Evolutionary conservation across 1,140 invertebrate genomes (phyloP), one percentile per base, ranked within the genome.

Genomic region (Hycleus cichorii): DNA sequence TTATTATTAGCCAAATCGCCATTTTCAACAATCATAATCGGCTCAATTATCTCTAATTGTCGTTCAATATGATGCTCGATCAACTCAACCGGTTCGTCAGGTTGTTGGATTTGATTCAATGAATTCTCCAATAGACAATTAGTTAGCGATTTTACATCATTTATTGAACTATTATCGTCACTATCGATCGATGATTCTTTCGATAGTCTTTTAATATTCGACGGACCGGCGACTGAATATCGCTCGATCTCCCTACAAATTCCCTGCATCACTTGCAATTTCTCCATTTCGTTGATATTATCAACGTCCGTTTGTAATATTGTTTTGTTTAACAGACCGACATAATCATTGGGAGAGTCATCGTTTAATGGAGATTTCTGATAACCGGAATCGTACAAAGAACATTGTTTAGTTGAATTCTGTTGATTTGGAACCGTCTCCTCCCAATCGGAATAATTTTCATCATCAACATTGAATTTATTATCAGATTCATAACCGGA

Each of bases 1-100:
- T 80, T 81, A 62, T 81, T 80, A 64, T 81, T 80, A 3, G 74
- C 78, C 7, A 80, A 67, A 67, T 81, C 78, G 4, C 78, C 77
- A 63, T 80, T 81, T 69, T 80, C 77, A 4, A 79, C 76, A 9
- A 65, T 27, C 42, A 43, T 7, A 47, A 50, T 4, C 11, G 54
- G 42, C 46, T 56, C 46, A 11, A 38, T 2, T 9, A 18, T 10
- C 40, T 49, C 49, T 6, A 26, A 39, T 38, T 47, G 40, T 50
- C 9, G 9, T 51, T 46, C 9, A 32, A 18, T 10, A 7, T 4
- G 46, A 4, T 11, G 9, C 45, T 39, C 25, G 18, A 18, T 32
- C 32, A 32, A 32, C 2, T 32, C 32, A 7, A 32, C 32, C 4
- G 4, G 32, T 11, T 48, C 57, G 10, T 65, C 59, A 9, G 58